These are phyloP conservation scores for Tupaia chinensis DNA, from an alignment of 2,113 vertebrate species.

Conservation along the genomic window DNA sequence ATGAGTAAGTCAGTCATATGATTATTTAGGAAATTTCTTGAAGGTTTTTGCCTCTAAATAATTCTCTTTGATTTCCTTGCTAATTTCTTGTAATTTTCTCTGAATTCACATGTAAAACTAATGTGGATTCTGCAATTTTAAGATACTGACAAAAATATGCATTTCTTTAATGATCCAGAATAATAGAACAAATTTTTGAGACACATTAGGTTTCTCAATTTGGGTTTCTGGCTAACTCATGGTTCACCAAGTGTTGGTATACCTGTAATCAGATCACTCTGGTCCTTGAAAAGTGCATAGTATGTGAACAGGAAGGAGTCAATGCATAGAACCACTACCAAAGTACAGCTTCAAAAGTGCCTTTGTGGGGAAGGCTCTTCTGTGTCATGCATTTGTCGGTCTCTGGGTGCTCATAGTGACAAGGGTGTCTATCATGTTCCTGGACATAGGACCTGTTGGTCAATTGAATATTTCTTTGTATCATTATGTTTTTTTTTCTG, in stretches of 20 bases:
- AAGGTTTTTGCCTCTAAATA: background rate
- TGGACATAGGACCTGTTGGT: background rate
- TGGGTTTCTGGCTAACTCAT: background rate
- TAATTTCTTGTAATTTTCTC: background rate
- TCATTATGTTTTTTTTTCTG: background rate
- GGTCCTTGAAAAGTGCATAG: background rate
- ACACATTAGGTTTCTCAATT: background rate
- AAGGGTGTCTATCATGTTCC: background rate
- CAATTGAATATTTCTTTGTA: background rate
- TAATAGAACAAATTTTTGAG: background rate
- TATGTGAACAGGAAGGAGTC: background rate
- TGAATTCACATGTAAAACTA: background rate
- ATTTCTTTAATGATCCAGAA: background rate
- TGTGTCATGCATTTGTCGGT: background rate
- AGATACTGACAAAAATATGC: background rate
- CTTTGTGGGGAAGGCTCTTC: background rate
- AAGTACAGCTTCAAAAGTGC: background rate
- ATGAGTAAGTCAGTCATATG: background rate
- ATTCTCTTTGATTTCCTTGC: background rate
- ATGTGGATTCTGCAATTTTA: background rate
- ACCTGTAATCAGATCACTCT: background rate
- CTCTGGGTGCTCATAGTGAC: background rate
- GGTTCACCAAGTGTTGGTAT: background rate
- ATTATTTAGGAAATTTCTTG: constrained; percentile 38
- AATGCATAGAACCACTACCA: accelerated